Conservation (phyloP, 2,888 invertebrate genomes). For the Euzetes globulus region DNA sequence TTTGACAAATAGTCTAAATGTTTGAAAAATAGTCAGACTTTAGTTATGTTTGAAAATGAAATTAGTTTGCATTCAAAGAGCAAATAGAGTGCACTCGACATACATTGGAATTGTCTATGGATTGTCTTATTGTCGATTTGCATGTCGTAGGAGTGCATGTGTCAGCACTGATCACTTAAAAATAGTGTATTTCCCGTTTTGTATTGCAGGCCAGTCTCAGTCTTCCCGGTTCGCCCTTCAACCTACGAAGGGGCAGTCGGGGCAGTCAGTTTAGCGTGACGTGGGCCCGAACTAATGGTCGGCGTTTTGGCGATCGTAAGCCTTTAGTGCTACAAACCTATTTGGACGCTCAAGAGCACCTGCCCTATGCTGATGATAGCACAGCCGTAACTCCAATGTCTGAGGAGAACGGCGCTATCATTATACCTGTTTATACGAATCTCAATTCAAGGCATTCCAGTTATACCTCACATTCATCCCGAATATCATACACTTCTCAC, state of each 20-base stretch:
- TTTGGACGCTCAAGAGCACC: conserved; percentile 69
- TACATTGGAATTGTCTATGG: conserved; percentile 20
- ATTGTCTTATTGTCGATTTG: neutral
- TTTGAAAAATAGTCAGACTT: neutral
- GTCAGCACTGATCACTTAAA: conserved; percentile 16
- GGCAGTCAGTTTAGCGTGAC: conserved; percentile 69
- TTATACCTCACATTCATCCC: conserved; percentile 88
- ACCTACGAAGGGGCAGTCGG: conserved; percentile 77
- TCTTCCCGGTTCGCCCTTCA: conserved; percentile 93
- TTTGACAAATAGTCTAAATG: neutral
- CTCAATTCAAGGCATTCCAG: conserved; percentile 82
- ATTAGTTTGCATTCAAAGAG: neutral
- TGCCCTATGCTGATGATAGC: conserved; percentile 95
- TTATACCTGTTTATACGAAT: conserved; percentile 81
- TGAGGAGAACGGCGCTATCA: conserved; percentile 91
- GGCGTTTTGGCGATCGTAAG: conserved; percentile 71
- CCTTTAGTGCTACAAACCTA: conserved; percentile 80
- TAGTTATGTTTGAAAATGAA: neutral
- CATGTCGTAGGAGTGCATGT: conserved; percentile 11
- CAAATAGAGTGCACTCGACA: conserved; percentile 9
- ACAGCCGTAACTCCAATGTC: conserved; percentile 96
- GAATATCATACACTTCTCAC: conserved; percentile 88
- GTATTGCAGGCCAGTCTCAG: conserved; percentile 78
- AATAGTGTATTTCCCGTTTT: conserved; percentile 29
- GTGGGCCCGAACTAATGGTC: conserved; percentile 61